Base-by-base conservation (phyloP, 2,113 vertebrate species). In the Alosa alosa region DNA sequence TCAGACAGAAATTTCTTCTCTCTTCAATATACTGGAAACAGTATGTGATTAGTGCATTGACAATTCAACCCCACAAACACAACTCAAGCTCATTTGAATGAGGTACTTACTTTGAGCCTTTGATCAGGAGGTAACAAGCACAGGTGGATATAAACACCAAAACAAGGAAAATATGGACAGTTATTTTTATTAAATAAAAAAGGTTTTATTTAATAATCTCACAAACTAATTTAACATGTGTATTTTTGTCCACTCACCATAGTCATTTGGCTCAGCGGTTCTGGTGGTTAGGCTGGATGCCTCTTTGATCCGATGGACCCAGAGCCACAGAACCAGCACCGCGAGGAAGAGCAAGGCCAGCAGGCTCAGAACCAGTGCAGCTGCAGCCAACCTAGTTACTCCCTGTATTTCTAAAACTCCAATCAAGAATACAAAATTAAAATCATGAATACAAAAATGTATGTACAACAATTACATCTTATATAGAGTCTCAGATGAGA, bases 301-400 rank as follows among this genome's bases (percentile, higher is more conserved):
- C n/a, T 52, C 47, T 18, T 22, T 52, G 18, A n/a, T 11, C 2
- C 22, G 22, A 6, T 41, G 46, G 36, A 81, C 0, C 18, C 25
- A 60, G 20, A 81, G n/a, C 31, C 46, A 81, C 11, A 57, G 47
- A 1, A 17, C 68, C 25, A 86, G 3, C 41, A 57, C 20, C 46
- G 45, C 6, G 36, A 83, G 36, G n/a, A 84, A 20, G 6, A 55
- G 6, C 82, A 49, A 60, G n/a, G 60, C 39, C 64, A 86, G 68
- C 46, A 86, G 49, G n/a, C 18, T 57, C 8, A 86, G 47, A 50
- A 18, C n/a, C 44, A 86, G 25, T 3, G 82, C 68, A 17, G 49
- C 86, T 0, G 44, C 31, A 44, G 36, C 22, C 25, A 36, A 4
- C n/a, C 18, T 45, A 22, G 17, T 47, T 36, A 13, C 31, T 6